Evolutionary conservation across 2,888 invertebrate genomes (phyloP), one percentile per base, ranked within the genome.

Genomic region (Eumerus sabulonum): DNA sequence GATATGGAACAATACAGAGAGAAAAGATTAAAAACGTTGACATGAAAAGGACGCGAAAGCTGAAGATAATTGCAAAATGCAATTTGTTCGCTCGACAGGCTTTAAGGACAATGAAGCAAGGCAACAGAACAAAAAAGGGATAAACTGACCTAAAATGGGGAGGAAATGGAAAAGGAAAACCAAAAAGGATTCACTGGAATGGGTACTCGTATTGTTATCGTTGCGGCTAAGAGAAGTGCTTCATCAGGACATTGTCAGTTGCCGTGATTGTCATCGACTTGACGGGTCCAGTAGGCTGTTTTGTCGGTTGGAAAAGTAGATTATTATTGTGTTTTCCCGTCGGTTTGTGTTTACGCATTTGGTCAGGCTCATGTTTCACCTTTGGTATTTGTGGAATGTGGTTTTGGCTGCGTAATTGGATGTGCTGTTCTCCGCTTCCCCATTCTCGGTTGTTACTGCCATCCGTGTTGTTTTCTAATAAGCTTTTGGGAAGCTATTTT

Each of bases 61-160:
- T 54, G 53, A 40, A 60, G 18, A 56, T 50, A 76, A 66, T 56
- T 47, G 42, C 27, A 54, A 60, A 71, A 71, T 76, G 71, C 71
- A 76, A 71, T 60, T 71, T 71, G 60, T 60, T 70, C 40, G 53
- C 42, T 36, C n/a, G n/a, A n/a, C n/a, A n/a, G n/a, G n/a, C 36
- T 36, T 36, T 36, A 11, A 5, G 36, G 40, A 40, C 27, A 7
- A 7, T 7, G 3, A 27, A 7, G 27, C 2, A 27, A 7, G 27
- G 7, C 27, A 7, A 27, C 27, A 27, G 2, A 27, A 27, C 27
- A 2, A 27, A 27, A 27, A 27, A 7, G 27, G 27, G 27, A n/a
- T n/a, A n/a, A n/a, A n/a, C n/a, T n/a, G n/a, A n/a, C n/a, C n/a
- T n/a, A n/a, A n/a, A n/a, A n/a, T n/a, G n/a, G n/a, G 3, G 7